Percentiles rank a stretch among this genome's conserved stretches.
These are phyloP conservation scores for Phaethornis superciliosus DNA, from an alignment of 2,113 vertebrate species.

Conservation along the genomic window DNA sequence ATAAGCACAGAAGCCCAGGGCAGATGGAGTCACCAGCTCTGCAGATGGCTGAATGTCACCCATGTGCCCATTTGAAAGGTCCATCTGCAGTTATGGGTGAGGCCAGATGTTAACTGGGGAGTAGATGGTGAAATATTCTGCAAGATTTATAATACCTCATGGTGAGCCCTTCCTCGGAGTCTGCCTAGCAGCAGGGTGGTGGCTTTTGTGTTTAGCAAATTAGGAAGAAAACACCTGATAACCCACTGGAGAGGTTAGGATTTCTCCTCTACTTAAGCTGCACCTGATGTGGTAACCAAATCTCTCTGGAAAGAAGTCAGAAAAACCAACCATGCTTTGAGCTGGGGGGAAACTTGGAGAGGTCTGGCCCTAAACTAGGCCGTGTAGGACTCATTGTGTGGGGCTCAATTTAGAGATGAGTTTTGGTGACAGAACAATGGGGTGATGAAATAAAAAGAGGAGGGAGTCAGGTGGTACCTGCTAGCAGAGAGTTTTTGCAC, in stretches of 20 bases:
- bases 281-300: background rate
- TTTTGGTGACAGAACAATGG: background rate
- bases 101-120: background rate
- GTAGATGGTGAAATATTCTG: background rate
- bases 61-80: background rate
- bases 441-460: background rate
- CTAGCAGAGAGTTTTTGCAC: background rate
- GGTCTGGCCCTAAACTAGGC: background rate
- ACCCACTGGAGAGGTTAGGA: background rate
- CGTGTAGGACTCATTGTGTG: background rate
- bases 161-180: background rate
- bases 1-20: background rate
- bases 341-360: background rate
- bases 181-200: background rate
- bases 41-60: background rate
- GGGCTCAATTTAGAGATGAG: background rate
- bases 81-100: background rate
- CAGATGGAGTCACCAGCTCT: background rate
- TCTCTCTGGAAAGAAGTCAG: background rate
- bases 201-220: background rate
- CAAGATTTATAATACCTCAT: background rate
- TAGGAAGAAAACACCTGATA: background rate
- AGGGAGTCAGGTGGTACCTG: background rate
- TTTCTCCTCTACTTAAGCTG: background rate
- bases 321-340: background rate